A percentile compares a stretch with the other conserved stretches of the same genome.
phyloP scores from a whole-genome alignment of 2,888 invertebrate species.

The Tinea pellionella region DNA sequence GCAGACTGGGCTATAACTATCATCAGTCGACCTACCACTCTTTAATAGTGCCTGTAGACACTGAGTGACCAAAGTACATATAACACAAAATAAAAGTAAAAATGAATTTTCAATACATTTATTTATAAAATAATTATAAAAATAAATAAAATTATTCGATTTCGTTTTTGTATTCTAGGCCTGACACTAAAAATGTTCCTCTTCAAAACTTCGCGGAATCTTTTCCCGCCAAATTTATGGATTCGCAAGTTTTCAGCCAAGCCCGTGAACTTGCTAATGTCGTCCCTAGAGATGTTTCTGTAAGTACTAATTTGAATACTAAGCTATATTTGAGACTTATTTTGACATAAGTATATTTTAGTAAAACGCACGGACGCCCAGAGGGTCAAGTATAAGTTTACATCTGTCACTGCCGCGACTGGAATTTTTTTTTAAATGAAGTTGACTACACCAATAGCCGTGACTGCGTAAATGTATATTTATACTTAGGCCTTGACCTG shows the following conservation, averaged over 20 bases:
- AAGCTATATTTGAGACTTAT: not conserved
- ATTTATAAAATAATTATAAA: not conserved
- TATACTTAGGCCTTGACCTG: no score
- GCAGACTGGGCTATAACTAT: no score
- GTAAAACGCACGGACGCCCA: no score
- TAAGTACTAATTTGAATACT: conserved; percentile 25
- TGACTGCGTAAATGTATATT: no score
- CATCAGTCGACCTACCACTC: no score
- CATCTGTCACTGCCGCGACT: no score
- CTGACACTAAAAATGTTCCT: conserved; percentile 70
- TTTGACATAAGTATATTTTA: no score
- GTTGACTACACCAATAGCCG: no score
- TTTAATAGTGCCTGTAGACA: no score
- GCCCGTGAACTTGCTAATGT: conserved; percentile 69
- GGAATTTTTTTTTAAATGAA: no score
- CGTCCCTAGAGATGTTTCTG: conserved; percentile 34
- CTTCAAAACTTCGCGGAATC: conserved; percentile 73
- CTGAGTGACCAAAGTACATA: no score
- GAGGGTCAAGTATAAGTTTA: no score
- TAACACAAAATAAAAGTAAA: not conserved
- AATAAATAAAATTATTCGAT: conserved; percentile 2
- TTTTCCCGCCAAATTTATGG: conserved; percentile 75
- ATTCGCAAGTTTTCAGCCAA: conserved; percentile 67
- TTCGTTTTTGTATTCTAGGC: conserved; percentile 27
- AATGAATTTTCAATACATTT: conserved; percentile 12